Evolutionary conservation across 2,113 vertebrate species (phyloP).

Genomic region (Cariama cristata): DNA sequence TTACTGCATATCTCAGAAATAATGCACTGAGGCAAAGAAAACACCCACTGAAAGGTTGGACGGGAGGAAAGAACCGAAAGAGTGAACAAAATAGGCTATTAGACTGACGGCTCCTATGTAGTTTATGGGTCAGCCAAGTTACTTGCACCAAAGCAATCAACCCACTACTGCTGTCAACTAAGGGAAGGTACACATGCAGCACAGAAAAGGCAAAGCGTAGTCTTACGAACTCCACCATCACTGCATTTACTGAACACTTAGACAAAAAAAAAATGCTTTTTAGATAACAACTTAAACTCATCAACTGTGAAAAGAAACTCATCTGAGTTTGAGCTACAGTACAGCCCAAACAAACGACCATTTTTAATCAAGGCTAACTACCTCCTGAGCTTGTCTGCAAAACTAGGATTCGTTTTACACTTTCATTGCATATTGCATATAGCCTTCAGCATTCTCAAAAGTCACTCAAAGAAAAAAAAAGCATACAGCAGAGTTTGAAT

Average conservation of each 20-base stretch:
- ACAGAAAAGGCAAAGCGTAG: neutral
- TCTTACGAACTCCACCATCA: neutral
- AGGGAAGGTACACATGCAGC: neutral
- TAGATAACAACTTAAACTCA: neutral
- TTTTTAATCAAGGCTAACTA: neutral
- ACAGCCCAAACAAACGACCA: neutral
- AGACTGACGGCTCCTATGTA: neutral
- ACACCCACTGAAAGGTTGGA: neutral
- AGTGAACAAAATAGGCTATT: neutral
- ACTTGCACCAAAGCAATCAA: neutral
- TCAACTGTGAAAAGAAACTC: neutral
- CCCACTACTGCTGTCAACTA: accelerated
- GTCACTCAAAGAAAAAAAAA: neutral
- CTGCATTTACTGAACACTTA: neutral
- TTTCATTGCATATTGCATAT: neutral
- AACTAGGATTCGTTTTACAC: neutral
- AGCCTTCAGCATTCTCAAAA: neutral
- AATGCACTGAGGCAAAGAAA: neutral
- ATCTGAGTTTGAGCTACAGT: neutral
- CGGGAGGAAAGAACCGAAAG: neutral
- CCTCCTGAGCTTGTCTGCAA: neutral
- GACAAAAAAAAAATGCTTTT: neutral
- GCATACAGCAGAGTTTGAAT: neutral
- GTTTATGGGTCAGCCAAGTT: neutral
- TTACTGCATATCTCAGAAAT: neutral